These are phyloP conservation scores for Valencia hispanica DNA, from an alignment of 2,797 vertebrate species.

Conservation along the genomic window DNA sequence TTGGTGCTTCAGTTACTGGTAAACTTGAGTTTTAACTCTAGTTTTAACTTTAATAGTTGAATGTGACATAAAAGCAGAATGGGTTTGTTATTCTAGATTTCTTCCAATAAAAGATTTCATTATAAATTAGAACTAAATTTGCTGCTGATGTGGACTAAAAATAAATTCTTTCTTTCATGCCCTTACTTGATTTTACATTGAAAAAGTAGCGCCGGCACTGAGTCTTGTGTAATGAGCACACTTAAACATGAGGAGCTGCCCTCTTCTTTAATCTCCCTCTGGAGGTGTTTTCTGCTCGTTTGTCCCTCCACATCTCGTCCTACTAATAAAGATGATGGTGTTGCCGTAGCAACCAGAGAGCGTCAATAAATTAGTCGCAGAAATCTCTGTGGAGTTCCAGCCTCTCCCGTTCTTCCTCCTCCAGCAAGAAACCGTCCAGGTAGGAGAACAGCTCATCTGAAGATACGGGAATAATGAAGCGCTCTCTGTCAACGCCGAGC, in stretches of 20 bases:
- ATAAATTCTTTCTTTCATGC: not conserved
- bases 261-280: constrained; percentile 19
- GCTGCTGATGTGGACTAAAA: not conserved
- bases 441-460: constrained; percentile 91
- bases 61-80: not conserved
- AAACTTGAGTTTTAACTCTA: not conserved
- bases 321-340: constrained; percentile 37
- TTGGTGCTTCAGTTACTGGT: not conserved
- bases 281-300: constrained; percentile 21
- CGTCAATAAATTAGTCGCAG: constrained; percentile 82
- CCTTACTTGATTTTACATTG: not conserved
- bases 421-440: constrained; percentile 89
- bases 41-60: not conserved
- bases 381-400: constrained; percentile 79
- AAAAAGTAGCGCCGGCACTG: constrained; percentile 32
- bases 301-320: constrained; percentile 20
- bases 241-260: constrained; percentile 32
- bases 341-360: constrained; percentile 35
- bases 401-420: constrained; percentile 81
- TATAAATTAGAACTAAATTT: not conserved
- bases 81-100: not conserved
- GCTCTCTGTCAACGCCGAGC: constrained; percentile 88
- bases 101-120: not conserved
- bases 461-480: constrained; percentile 86
- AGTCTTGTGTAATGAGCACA: constrained; percentile 53